Evolutionary conservation across 2,797 vertebrate genomes (phyloP).

Genomic region (Garrulus glandarius): DNA sequence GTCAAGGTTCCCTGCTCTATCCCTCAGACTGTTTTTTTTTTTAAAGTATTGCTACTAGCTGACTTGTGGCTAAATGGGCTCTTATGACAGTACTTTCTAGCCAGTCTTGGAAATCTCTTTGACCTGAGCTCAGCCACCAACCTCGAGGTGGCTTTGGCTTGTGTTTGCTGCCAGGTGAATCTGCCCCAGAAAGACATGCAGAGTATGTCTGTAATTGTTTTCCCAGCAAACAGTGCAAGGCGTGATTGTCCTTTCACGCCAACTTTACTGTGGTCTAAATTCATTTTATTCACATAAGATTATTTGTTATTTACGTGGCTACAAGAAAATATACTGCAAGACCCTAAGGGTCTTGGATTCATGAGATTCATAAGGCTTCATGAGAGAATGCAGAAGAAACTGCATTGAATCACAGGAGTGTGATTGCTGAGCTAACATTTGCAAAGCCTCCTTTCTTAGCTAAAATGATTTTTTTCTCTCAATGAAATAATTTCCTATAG

Average conservation of each 20-base stretch:
- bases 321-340: background rate
- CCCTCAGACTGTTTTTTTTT: background rate
- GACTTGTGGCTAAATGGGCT: constrained; percentile 19
- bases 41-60: background rate
- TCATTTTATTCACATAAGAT: background rate
- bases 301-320: background rate
- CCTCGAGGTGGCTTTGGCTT: background rate
- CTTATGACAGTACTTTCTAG: background rate
- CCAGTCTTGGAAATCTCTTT: constrained; percentile 25
- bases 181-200: background rate
- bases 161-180: background rate
- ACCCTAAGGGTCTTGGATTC: background rate
- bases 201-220: background rate
- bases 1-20: background rate
- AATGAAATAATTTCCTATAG: background rate
- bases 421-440: background rate
- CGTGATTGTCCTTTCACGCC: background rate
- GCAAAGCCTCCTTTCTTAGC: background rate
- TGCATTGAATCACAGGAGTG: background rate
- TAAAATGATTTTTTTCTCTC: background rate
- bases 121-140: constrained; percentile 17
- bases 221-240: background rate
- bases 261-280: background rate
- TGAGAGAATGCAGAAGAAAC: background rate
- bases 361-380: background rate